Evolutionary conservation across 2,888 invertebrate genomes (phyloP), one percentile per base, ranked within the genome.

Genomic region (Gandaritis pyraliata): DNA sequence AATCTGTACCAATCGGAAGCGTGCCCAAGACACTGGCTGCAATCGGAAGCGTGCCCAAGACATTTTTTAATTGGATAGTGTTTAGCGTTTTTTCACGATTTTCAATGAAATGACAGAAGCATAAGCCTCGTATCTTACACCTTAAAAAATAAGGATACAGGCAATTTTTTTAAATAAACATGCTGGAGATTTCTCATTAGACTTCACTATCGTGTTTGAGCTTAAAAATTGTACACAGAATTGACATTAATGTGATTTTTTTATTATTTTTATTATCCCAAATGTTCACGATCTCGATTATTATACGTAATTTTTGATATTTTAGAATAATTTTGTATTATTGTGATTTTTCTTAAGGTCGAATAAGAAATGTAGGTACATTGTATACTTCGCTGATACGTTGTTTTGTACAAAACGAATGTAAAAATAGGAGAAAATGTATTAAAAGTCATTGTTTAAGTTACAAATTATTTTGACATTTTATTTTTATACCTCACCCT

Each of bases 391-490:
- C 70, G 72, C 68, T 50, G 70, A 84, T 82, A 83, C 82, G 83
- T 87, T 90, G 87, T 90, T 90, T 90, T 91, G 87, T 90, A 91
- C 87, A 91, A 82, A 84, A 87, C 81, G 78, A 86, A 83, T 90
- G 88, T 90, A 89, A 87, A 53, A 82, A 87, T 90, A 90, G 86
- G 80, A 83, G 77, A 80, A 85, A 86, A 82, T 88, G 86, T 89
- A 91, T 90, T 92, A 92, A 90, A 91, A 90, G 88, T 91, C 88
- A 90, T 88, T 79, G 86, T 90, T 90, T 89, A 89, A 90, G 88
- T 90, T 91, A 86, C 83, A 85, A 87, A 85, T 83, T 81, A 82
- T 60, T 65, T 62, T 71, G 82, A 72, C 49, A 83, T 86, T 72
- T 90, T 82, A 87, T 87, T 90, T n/a, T 83, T 45, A 50, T n/a